phyloP scores from a whole-genome alignment of 2,797 vertebrate species.

The Octomys mimax region DNA sequence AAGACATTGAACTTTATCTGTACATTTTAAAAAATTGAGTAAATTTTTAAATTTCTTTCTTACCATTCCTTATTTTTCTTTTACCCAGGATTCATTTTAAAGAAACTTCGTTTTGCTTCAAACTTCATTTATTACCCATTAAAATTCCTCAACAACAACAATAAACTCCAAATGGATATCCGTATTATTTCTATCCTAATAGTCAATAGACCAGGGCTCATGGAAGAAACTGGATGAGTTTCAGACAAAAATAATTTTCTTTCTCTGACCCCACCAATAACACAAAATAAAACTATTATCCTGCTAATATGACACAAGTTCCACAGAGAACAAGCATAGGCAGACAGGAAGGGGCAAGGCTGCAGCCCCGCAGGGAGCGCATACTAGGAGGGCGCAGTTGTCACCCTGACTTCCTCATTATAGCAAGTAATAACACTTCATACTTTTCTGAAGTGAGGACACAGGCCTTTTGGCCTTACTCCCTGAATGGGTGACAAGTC shows the following conservation, averaged over 20 bases:
- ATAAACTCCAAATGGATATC: background rate
- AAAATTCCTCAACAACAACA: no score
- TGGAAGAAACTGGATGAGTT: background rate
- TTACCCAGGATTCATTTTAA: no score
- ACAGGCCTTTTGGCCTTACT: background rate
- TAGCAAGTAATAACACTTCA: no score
- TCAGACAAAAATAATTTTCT: conserved; percentile 39
- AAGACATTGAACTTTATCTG: no score
- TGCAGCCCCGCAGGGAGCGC: background rate
- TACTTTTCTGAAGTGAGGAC: conserved; percentile 45
- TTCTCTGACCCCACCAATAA: background rate
- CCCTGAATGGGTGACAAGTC: no score
- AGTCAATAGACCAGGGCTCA: background rate
- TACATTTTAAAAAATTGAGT: no score
- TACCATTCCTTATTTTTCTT: no score
- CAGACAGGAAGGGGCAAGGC: background rate
- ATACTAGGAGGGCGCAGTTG: background rate
- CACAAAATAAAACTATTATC: background rate
- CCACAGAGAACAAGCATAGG: background rate
- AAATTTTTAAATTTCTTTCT: no score
- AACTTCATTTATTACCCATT: no score
- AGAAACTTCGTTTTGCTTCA: no score
- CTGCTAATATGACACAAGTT: background rate
- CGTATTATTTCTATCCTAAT: background rate
- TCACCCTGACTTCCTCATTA: background rate